Evolutionary conservation across 2,797 vertebrate genomes (phyloP), one percentile per base, ranked within the genome.

Genomic region (Silurus lanzhouensis): DNA sequence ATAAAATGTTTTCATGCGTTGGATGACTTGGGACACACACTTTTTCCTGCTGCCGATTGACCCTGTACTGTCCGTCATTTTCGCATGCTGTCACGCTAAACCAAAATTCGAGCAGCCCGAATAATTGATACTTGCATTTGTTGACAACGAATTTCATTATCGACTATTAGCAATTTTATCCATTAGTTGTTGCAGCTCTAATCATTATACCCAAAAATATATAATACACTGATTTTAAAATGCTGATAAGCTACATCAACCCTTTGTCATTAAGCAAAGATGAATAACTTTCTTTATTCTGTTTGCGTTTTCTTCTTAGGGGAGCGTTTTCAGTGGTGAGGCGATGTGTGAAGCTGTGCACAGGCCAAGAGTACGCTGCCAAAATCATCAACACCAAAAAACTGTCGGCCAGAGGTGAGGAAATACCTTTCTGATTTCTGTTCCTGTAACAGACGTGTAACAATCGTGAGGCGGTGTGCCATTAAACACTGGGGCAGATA

Each of bases 381-480:
- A 99, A 99, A 96, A 99, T 99, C 91, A 99, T 99, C 96, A 99
- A 99, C 95, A 99, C 98, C 93, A 99, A 99, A 96, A 99, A 99
- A 94, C 95, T 99, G 84, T 98, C 97, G 0, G 98, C 98, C 84
- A 95, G 98, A 97, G 98, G 98, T 99, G 94, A 95, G 96, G 63
- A 60, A 52, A n/a, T 74, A 31, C 27, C 48, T 80, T 60, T 25
- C 27, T 48, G 44, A 22, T 12, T 48, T 52, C 5, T 2, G 19
- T 68, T 81, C 48, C 31, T 72, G n/a, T 57, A 1, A 77, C 12
- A 8, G 38, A 58, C 5, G 55, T 58, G 75, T 1, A 46, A 60
- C 61, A 25, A 48, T 80, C 44, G 6, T 10, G 2, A 80, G 1
- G 58, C 25, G 20, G 13, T 46, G 22, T 46, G 38, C 60, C 38